These are phyloP conservation scores for Axis porcinus DNA, from an alignment of 2,113 vertebrate species.

Conservation along the genomic window DNA sequence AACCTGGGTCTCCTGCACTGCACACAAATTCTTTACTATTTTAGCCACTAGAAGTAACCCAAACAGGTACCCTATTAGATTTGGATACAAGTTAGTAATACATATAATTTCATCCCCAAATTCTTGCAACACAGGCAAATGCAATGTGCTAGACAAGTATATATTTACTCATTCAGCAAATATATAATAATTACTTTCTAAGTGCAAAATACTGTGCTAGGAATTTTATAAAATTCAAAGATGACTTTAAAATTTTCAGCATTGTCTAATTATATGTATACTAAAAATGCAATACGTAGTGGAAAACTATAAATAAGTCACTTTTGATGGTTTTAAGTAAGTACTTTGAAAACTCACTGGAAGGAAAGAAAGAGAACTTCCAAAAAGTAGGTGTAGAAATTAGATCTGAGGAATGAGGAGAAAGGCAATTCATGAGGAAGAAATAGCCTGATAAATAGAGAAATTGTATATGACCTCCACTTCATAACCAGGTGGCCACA, in stretches of 20 bases:
- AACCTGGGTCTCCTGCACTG: not conserved
- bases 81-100: not conserved
- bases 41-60: not conserved
- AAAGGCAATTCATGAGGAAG: not conserved
- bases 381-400: not conserved
- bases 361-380: not conserved
- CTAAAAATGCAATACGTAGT: conserved; percentile 11
- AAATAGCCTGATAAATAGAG: not conserved
- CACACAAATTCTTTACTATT: not conserved
- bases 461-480: not conserved
- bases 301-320: not conserved
- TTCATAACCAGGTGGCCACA: not conserved
- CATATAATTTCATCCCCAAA: not conserved
- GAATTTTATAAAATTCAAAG: not conserved
- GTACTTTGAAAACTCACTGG: not conserved
- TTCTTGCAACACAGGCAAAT: not conserved
- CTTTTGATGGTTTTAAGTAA: not conserved
- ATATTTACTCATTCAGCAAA: conserved; percentile 17
- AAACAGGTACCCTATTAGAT: not conserved
- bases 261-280: not conserved
- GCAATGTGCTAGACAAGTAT: not conserved
- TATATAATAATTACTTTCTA: not conserved
- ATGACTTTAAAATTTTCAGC: not conserved
- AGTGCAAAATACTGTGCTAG: not conserved
- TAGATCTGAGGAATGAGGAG: not conserved